Evolutionary conservation across 2,797 vertebrate genomes (phyloP).

Genomic region (Pseudomugil gertrudae): DNA sequence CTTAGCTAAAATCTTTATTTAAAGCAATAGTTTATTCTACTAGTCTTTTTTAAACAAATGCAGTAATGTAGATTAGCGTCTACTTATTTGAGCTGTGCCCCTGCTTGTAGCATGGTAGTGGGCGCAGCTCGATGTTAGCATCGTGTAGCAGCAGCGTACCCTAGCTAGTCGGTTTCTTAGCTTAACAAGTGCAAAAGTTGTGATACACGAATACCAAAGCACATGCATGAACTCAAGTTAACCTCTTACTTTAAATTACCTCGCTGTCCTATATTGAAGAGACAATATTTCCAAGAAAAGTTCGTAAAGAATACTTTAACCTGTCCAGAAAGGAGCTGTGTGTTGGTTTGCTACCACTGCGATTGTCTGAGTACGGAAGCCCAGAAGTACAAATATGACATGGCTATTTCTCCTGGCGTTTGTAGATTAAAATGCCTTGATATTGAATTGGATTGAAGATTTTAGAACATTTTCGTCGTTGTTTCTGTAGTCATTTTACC

Average conservation of each 20-base stretch:
- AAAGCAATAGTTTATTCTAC: background rate
- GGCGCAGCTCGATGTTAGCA: constrained; percentile 54
- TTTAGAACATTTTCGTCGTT: no score
- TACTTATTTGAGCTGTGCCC: background rate
- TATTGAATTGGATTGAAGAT: no score
- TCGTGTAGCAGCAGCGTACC: constrained; percentile 48
- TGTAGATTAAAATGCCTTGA: background rate
- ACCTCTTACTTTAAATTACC: background rate
- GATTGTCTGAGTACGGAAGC: constrained; percentile 62
- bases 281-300: constrained; percentile 26
- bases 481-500: background rate
- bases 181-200: constrained; percentile 64
- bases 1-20: background rate
- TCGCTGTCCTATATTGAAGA: background rate
- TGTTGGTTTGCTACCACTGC: constrained; percentile 51
- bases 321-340: constrained; percentile 51
- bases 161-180: constrained; percentile 62
- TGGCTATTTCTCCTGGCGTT: background rate
- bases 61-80: background rate
- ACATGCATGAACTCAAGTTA: background rate
- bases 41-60: background rate
- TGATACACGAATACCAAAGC: background rate
- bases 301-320: constrained; percentile 64
- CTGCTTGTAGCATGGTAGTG: constrained; percentile 4
- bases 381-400: constrained; percentile 43